Evolutionary conservation across 2,113 vertebrate genomes (phyloP).

Genomic region (Genyomyrus donnyi): DNA sequence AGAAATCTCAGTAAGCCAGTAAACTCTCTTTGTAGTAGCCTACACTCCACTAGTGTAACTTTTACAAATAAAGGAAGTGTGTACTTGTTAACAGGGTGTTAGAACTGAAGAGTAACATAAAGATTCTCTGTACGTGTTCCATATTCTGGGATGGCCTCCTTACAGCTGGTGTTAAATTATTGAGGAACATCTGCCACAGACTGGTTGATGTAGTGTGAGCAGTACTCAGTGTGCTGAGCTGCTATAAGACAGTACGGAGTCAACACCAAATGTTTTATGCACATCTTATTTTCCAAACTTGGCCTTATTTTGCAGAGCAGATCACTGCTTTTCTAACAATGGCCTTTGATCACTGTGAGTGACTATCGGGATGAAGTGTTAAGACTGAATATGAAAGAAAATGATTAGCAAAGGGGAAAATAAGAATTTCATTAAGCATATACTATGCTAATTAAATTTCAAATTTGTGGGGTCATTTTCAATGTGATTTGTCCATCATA

Average conservation of each 20-base stretch:
- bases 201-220: background rate
- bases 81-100: background rate
- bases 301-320: background rate
- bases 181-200: slow-evolving; percentile 10
- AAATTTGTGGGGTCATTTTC: background rate
- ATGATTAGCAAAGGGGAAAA: background rate
- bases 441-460: background rate
- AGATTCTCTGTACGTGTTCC: background rate
- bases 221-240: background rate
- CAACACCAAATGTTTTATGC: background rate
- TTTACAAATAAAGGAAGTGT: background rate
- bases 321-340: background rate
- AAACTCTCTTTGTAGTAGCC: background rate
- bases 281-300: background rate
- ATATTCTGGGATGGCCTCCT: slow-evolving; percentile 4
- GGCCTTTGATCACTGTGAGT: background rate
- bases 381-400: background rate
- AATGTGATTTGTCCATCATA: background rate
- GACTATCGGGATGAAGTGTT: background rate
- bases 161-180: slow-evolving; percentile 8
- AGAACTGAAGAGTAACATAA: background rate
- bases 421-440: background rate
- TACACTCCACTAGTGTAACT: background rate
- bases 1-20: background rate
- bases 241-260: background rate